Conservation (phyloP, 2,797 vertebrate species). For the Percopsis omiscomaycus region DNA sequence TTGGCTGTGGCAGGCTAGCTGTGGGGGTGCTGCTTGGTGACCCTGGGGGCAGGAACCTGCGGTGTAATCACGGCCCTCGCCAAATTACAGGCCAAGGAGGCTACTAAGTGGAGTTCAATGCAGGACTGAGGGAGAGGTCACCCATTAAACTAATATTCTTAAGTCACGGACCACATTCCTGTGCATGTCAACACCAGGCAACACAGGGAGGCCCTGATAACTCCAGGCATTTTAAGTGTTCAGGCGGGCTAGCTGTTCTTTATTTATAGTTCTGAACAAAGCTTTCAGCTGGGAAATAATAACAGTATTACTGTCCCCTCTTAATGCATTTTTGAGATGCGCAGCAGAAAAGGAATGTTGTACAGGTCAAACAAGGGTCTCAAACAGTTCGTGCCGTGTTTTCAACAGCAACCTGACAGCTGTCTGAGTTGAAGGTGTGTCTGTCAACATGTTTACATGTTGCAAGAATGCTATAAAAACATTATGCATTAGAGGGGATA, state of each 20-base stretch:
- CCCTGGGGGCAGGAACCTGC: constrained; percentile 53
- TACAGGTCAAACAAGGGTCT: constrained; percentile 22
- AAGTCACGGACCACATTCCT: constrained; percentile 68
- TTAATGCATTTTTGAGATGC: constrained; percentile 58
- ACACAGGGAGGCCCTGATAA: constrained; percentile 45
- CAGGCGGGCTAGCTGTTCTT: constrained; percentile 19
- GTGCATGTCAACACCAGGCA: constrained; percentile 43
- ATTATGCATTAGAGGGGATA: constrained; percentile 34
- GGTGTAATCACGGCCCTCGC: constrained; percentile 62
- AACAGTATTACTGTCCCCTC: constrained; percentile 45
- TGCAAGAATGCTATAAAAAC: constrained; percentile 39
- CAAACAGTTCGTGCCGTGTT: constrained; percentile 20
- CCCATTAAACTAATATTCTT: constrained; percentile 66
- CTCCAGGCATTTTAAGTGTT: constrained; percentile 38
- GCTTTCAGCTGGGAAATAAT: constrained; percentile 64
- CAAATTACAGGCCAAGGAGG: constrained; percentile 72
- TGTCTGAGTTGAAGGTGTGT: neutral
- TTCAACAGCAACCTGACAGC: constrained; percentile 25
- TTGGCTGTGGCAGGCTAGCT: constrained; percentile 4
- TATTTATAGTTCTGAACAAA: constrained; percentile 56
- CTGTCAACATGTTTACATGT: constrained; percentile 32
- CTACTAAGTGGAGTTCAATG: constrained; percentile 60
- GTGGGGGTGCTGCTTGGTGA: neutral
- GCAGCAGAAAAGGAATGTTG: constrained; percentile 54
- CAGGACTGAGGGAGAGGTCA: constrained; percentile 56